A percentile compares a stretch with the other conserved stretches of the same genome.
These are phyloP conservation scores for Saccostrea glomerata DNA, from an alignment of 1,140 invertebrate species.

Conservation along the genomic window DNA sequence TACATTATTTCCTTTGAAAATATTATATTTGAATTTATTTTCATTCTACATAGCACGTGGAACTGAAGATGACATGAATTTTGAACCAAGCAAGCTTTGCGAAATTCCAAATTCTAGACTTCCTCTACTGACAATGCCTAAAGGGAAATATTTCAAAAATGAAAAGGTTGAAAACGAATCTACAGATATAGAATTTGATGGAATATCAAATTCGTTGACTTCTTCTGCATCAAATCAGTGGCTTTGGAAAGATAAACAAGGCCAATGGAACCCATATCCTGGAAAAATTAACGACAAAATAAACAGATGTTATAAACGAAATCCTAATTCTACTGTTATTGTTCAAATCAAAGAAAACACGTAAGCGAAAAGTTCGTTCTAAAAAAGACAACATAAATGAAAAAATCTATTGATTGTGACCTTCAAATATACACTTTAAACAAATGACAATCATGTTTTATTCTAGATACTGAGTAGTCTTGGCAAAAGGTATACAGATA, in stretches of 20 bases:
- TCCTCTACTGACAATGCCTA: neutral
- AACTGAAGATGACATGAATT: neutral
- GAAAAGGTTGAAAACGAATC: neutral
- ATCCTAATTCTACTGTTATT: constrained; percentile 4
- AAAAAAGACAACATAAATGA: neutral
- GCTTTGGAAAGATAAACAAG: neutral
- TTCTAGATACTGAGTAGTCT: neutral
- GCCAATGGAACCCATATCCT: neutral
- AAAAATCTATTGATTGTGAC: neutral
- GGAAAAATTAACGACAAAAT: neutral
- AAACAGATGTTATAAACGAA: neutral
- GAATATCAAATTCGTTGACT: neutral
- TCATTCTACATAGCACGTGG: neutral
- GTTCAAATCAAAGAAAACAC: neutral
- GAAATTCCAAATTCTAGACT: neutral
- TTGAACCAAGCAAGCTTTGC: neutral
- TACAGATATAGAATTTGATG: neutral
- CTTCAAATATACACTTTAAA: neutral
- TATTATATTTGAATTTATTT: no score
- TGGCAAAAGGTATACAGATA: neutral
- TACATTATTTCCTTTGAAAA: neutral
- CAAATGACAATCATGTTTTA: neutral
- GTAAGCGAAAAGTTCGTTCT: neutral
- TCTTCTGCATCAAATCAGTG: neutral
- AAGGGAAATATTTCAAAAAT: neutral